Evolutionary conservation across 2,888 invertebrate species (phyloP), one percentile per base, ranked within the genome.

Genomic region (Synanthedon vespiformis): DNA sequence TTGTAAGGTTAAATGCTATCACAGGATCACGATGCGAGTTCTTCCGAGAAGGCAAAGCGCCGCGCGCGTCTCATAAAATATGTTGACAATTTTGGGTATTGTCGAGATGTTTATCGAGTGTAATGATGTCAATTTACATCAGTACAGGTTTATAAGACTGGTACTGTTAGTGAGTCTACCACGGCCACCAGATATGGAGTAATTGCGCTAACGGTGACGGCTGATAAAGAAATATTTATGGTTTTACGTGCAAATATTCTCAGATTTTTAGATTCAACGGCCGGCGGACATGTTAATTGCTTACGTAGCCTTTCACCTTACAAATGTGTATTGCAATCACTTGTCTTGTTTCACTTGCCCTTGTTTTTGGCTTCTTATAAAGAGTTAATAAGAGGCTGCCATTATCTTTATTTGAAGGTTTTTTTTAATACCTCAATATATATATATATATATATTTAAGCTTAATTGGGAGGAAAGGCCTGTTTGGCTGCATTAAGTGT

Each of bases 121-220:
- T 44, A 44, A 44, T 44, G 44, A 44, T 44, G 44, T 44, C 34
- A 34, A 34, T 34, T 44, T 44, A 44, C 44, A 44, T 44, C 44
- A n/a, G 13, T 44, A 44, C 44, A 44, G 44, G 44, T 44, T 44
- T n/a, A 44, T 8, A 44, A 44, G 44, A 44, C 44, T 44, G 44
- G 44, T 44, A 44, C 44, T 44, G 44, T 44, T 44, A 44, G 13
- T 14, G 34, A 34, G 14, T 44, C 44, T 44, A 44, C 44, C 44
- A 44, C 44, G 44, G 14, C 44, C 44, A 6, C n/a, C 44, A 13
- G 44, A 44, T 44, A 44, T 44, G 44, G 44, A 44, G 40, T 52
- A 52, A 52, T 52, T 52, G 52, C 49, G n/a, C 13, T 52, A 52
- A 52, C 52, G 52, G 52, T 52, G 16, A 22, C 16, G 22, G 8